Percentiles rank a stretch among this genome's conserved stretches.
These are phyloP conservation scores for Neosilurus hyrtlii DNA, from an alignment of 2,797 vertebrate genomes.

Conservation along the genomic window DNA sequence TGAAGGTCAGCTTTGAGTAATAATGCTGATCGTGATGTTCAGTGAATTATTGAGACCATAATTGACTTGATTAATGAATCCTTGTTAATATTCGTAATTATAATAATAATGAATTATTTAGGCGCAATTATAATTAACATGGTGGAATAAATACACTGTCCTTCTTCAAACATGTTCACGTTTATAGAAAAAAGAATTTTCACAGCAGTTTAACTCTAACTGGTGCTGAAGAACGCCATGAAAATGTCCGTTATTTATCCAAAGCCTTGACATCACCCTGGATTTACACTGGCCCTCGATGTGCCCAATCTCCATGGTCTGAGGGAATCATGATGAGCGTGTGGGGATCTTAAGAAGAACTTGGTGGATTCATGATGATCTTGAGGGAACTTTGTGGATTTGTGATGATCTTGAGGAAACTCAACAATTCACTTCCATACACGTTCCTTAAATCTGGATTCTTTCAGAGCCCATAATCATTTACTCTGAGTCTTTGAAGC, in stretches of 20 bases:
- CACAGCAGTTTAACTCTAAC: not conserved
- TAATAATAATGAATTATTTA: not conserved
- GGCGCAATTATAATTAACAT: not conserved
- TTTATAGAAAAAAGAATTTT: not conserved
- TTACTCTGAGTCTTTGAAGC: too few species aligned
- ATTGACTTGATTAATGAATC: not conserved
- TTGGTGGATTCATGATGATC: too few species aligned
- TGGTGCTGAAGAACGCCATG: not conserved
- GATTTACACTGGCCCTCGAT: too few species aligned
- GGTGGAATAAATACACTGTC: not conserved
- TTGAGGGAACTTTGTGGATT: too few species aligned
- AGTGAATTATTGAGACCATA: not conserved
- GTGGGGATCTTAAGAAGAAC: too few species aligned
- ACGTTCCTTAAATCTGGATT: not conserved
- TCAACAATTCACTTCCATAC: not conserved
- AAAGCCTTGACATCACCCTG: not conserved
- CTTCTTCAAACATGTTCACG: not conserved
- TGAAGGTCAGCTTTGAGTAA: slow-evolving; percentile 10
- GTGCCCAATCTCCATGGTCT: too few species aligned
- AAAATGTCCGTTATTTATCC: not conserved
- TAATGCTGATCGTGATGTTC: not conserved
- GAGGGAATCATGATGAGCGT: too few species aligned
- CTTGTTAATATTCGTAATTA: slow-evolving; percentile 3
- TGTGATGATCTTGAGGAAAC: too few species aligned
- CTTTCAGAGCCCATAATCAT: too few species aligned